Percentiles rank a stretch among this genome's conserved stretches.
Evolutionary conservation across 1,140 invertebrate genomes (phyloP).

Genomic region (Parasteatoda tepidariorum): DNA sequence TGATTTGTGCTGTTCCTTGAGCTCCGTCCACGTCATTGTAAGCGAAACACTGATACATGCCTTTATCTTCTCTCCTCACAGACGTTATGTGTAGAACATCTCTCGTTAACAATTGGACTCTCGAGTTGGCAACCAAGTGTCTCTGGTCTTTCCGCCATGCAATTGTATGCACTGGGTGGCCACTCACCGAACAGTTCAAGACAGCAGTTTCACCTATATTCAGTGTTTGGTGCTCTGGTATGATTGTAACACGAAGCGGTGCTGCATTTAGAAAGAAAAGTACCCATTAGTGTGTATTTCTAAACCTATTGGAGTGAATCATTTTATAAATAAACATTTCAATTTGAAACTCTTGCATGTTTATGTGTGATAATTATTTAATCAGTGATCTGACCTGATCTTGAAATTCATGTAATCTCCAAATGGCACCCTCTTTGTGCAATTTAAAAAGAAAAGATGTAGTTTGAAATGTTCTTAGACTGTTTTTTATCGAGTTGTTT

Average conservation of each 20-base stretch:
- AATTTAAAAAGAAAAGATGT: no score
- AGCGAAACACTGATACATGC: conserved; percentile 71
- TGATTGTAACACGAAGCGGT: conserved; percentile 24
- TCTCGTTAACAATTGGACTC: conserved; percentile 67
- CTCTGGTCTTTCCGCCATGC: conserved; percentile 56
- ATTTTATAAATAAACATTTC: no score
- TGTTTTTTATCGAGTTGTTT: no score
- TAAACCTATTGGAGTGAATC: background rate
- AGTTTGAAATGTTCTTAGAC: no score
- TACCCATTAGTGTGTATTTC: background rate
- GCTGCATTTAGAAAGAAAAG: conserved; percentile 51
- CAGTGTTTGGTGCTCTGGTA: conserved; percentile 45
- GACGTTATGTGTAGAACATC: conserved; percentile 67
- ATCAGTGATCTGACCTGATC: no score
- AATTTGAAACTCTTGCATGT: background rate
- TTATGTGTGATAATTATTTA: no score
- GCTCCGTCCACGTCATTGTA: conserved; percentile 66
- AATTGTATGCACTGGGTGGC: conserved; percentile 55
- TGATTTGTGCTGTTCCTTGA: conserved; percentile 68
- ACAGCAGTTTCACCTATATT: conserved; percentile 58
- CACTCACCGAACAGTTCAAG: conserved; percentile 60
- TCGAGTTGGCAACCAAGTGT: conserved; percentile 39
- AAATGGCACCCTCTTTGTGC: no score
- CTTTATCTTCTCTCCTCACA: conserved; percentile 67
- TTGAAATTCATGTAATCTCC: no score